These are phyloP conservation scores for Ctenoplectra terminalis DNA, from an alignment of 1,140 invertebrate species.

Conservation along the genomic window DNA sequence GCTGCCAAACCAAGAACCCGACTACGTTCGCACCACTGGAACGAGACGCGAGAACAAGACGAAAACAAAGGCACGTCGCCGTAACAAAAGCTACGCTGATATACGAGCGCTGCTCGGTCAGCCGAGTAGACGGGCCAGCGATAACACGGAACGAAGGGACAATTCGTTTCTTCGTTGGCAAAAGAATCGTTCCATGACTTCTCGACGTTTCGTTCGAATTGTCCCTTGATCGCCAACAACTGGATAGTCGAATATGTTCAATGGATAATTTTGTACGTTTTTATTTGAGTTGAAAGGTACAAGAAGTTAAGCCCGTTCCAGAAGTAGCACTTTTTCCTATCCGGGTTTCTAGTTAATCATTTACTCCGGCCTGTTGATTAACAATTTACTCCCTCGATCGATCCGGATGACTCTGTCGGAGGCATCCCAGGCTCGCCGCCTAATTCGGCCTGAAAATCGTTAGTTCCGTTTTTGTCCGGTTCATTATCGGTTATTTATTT, in stretches of 20 bases:
- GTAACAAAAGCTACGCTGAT: constrained; percentile 72
- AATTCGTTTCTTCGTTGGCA: constrained; percentile 68
- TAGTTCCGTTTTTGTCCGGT: constrained; percentile 43
- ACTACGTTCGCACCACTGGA: constrained; percentile 44
- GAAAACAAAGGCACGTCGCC: constrained; percentile 72
- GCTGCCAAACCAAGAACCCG: constrained; percentile 14
- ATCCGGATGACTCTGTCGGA: constrained; percentile 11
- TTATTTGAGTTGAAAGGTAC: background rate
- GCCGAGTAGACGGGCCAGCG: constrained; percentile 45
- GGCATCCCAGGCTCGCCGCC: constrained; percentile 36
- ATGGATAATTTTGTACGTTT: background rate
- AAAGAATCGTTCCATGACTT: constrained; percentile 46
- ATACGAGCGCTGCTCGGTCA: constrained; percentile 65
- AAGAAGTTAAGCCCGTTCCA: background rate
- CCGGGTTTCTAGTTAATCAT: background rate
- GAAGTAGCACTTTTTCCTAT: background rate
- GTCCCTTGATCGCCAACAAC: background rate
- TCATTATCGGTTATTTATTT: constrained; percentile 57
- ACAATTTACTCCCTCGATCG: constrained; percentile 22
- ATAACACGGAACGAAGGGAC: constrained; percentile 63
- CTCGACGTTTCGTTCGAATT: background rate
- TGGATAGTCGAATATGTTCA: background rate
- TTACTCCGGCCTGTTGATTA: constrained; percentile 27
- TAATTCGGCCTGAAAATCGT: constrained; percentile 51
- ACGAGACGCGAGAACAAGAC: constrained; percentile 70